Base-by-base conservation (phyloP, 1,140 invertebrate genomes). In the Pogonognathellus flavescens region DNA sequence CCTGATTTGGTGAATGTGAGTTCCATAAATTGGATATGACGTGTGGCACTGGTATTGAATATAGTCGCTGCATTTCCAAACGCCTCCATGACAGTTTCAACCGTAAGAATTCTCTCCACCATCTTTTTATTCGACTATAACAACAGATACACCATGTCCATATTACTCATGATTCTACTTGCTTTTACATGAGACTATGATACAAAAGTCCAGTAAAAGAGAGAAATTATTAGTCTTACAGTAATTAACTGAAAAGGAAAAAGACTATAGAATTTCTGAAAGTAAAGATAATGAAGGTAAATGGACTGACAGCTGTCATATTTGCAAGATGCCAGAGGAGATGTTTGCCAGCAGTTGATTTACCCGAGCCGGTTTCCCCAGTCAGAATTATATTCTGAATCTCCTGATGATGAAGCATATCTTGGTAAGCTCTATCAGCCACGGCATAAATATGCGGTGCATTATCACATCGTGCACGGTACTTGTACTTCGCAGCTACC, bases 391-490 rank as follows among this genome's bases (percentile, higher is more conserved):
- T 94, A 89, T 96, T 93, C 90, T 98, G 96, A 2, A 94, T 92
- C 87, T 95, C 94, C 88, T 95, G 93, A 91, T 95, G 95, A 90
- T 97, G 96, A 83, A 96, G 90, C 89, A 95, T 95, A 88, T 96
- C 94, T 91, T 97, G 95, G 90, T 95, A 96, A 49, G 95, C 95
- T 80, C 94, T 93, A 88, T 98, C 97, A 4, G 96, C 96, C 3
- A 97, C 94, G 1, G 95, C 93, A 90, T 95, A 98, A 86, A 98
- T 95, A 89, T 98, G 97, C 0, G 97, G 96, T 25, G 95, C 94
- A 90, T 97, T 97, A 89, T 97, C 96, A 16, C 95, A 96, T 88
- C 96, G 94, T 0, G 84, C 66, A 53, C 72, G 72, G 70, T 84
- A 84, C 60, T 80, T 84, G 70, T 84, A 84, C 53, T 62, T 55